Conservation (phyloP, 2,888 invertebrate genomes). For the Macrosiphum euphorbiae region DNA sequence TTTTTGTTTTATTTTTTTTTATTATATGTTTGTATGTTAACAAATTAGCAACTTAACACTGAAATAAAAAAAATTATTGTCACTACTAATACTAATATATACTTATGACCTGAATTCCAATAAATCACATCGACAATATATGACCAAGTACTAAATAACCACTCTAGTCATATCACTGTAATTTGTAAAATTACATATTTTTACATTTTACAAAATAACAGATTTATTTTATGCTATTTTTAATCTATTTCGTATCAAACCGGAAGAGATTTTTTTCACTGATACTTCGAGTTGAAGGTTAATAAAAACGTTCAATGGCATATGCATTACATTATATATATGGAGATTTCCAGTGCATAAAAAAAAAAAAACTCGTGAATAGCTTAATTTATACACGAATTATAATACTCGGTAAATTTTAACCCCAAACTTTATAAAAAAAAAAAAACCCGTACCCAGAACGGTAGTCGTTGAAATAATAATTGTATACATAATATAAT, state of each 20-base stretch:
- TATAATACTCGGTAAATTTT: background rate
- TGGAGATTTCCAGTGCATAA: background rate
- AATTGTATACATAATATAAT: background rate
- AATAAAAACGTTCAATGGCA: background rate
- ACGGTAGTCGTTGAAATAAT: background rate
- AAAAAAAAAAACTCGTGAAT: background rate
- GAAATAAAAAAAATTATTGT: too few relatives aligned
- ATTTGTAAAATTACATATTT: background rate
- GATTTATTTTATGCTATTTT: background rate
- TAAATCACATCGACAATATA: background rate
- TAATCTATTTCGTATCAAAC: background rate
- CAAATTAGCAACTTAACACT: too few relatives aligned
- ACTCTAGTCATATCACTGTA: background rate
- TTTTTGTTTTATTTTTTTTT: too few relatives aligned
- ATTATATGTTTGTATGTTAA: too few relatives aligned
- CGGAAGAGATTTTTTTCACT: background rate
- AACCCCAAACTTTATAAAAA: background rate
- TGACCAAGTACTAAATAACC: background rate
- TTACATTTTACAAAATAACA: background rate
- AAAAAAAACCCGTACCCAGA: background rate
- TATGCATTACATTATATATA: background rate
- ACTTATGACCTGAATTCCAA: background rate
- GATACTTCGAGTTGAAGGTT: background rate
- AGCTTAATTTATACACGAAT: background rate
- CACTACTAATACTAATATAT: too few relatives aligned